Percentiles rank a stretch among this genome's conserved stretches.
Conservation (phyloP, 1,140 invertebrate genomes). For the Lanistes nyassanus region DNA sequence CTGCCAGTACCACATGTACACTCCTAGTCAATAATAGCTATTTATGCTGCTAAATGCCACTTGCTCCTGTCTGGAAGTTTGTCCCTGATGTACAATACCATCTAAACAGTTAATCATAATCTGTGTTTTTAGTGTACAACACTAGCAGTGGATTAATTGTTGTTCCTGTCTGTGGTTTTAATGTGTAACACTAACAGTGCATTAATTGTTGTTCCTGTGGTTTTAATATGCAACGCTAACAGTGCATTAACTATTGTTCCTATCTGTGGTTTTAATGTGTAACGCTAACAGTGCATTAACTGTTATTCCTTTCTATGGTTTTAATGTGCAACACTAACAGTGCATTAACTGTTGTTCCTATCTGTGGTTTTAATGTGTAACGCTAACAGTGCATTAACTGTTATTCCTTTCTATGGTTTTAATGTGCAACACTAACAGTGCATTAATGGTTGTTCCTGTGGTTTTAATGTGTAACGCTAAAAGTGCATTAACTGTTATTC, state of each 20-base stretch:
- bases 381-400: neutral
- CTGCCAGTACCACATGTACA: no score
- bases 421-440: neutral
- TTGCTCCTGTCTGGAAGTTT: neutral
- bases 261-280: neutral
- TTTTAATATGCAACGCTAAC: neutral
- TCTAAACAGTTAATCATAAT: no score
- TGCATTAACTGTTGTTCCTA: neutral
- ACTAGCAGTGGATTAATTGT: neutral
- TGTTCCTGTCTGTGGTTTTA: constrained; percentile 1
- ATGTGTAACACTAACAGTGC: neutral
- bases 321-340: neutral
- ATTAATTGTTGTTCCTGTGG: neutral
- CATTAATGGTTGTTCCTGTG: neutral
- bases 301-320: neutral
- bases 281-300: neutral
- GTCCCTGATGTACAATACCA: no score
- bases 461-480: neutral
- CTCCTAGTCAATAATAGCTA: neutral
- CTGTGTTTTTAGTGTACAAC: neutral
- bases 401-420: neutral
- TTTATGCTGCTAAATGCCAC: neutral
- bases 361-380: neutral
- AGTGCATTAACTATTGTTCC: neutral
- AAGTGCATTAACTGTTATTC: no score